phyloP scores from a whole-genome alignment of 2,888 invertebrate species.

The Apomyelois bistriatella region DNA sequence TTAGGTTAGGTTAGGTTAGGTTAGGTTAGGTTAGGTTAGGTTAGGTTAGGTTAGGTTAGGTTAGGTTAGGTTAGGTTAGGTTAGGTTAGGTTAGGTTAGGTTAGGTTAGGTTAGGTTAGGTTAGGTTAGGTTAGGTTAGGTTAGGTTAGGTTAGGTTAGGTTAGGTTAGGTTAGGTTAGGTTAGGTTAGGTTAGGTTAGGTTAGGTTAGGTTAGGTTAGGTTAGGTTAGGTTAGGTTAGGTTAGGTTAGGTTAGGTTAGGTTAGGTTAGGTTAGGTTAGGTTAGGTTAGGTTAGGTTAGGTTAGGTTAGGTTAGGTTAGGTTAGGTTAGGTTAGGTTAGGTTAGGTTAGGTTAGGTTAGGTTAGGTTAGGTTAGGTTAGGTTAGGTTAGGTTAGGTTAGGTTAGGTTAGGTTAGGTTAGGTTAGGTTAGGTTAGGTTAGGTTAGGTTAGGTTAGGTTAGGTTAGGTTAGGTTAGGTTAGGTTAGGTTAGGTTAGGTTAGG shows the following conservation, averaged over 20 bases:
- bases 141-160: slow-evolving; percentile 2
- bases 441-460: slow-evolving; percentile 2
- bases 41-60: slow-evolving; percentile 2
- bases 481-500: slow-evolving; percentile 2
- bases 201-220: slow-evolving; percentile 2
- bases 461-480: slow-evolving; percentile 2
- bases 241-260: slow-evolving; percentile 2
- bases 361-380: slow-evolving; percentile 2
- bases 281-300: slow-evolving; percentile 2
- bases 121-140: slow-evolving; percentile 2
- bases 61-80: slow-evolving; percentile 2
- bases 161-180: slow-evolving; percentile 2
- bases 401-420: slow-evolving; percentile 2
- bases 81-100: slow-evolving; percentile 2
- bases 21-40: slow-evolving; percentile 2
- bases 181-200: slow-evolving; percentile 2
- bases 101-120: slow-evolving; percentile 2
- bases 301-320: slow-evolving; percentile 2
- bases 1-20: slow-evolving; percentile 2
- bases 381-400: slow-evolving; percentile 2
- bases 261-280: slow-evolving; percentile 2
- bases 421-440: slow-evolving; percentile 2
- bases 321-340: slow-evolving; percentile 2
- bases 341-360: slow-evolving; percentile 2
- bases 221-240: slow-evolving; percentile 2